These are phyloP conservation scores for Trachelus tabidus DNA, from an alignment of 2,888 invertebrate genomes.

Conservation along the genomic window DNA sequence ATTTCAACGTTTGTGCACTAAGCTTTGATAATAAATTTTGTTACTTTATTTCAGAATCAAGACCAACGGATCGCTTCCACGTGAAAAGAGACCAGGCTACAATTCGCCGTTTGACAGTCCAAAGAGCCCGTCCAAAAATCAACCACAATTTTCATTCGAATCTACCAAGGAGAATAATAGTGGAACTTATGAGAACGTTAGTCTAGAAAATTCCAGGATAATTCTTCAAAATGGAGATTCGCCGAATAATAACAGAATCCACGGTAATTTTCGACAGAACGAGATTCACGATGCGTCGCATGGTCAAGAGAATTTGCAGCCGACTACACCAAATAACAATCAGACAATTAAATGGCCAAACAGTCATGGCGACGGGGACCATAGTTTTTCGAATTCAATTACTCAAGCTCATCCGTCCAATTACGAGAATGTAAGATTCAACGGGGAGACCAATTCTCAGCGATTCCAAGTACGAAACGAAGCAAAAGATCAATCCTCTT, in stretches of 20 bases:
- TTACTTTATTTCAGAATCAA: conserved; percentile 75
- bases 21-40: neutral
- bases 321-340: conserved; percentile 51
- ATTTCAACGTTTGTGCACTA: neutral
- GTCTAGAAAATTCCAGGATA: conserved; percentile 56
- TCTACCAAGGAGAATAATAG: conserved; percentile 56
- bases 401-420: conserved; percentile 48
- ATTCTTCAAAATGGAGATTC: conserved; percentile 18
- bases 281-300: conserved; percentile 10
- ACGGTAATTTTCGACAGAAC: neutral
- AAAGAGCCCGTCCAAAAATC: conserved; percentile 54
- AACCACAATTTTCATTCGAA: conserved; percentile 62
- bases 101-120: conserved; percentile 62
- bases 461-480: conserved; percentile 20
- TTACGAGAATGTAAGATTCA: conserved; percentile 52
- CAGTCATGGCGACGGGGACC: conserved; percentile 55
- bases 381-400: conserved; percentile 40
- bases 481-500: conserved; percentile 34
- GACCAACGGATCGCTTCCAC: conserved; percentile 89
- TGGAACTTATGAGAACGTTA: conserved; percentile 54
- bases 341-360: conserved; percentile 46
- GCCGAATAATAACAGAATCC: conserved; percentile 17
- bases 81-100: conserved; percentile 71
- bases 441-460: conserved; percentile 20
- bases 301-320: conserved; percentile 16